Conservation (phyloP, 2,113 vertebrate species). For the Junco hyemalis region DNA sequence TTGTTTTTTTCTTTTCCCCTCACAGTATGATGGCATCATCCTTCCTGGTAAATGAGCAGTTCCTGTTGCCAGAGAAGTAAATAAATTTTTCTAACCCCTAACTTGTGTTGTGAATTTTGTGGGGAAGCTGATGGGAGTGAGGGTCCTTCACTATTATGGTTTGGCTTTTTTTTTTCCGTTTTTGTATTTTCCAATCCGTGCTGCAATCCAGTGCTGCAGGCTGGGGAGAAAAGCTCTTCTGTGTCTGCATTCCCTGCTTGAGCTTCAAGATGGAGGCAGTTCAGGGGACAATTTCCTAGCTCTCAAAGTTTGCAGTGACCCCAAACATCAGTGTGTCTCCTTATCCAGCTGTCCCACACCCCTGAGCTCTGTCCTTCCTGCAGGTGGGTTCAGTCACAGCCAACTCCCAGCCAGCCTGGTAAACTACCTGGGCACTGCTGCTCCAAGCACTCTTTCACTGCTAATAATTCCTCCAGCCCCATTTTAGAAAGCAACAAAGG, state of each 20-base stretch:
- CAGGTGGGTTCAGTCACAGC: neutral
- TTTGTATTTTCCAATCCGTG: neutral
- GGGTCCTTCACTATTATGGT: neutral
- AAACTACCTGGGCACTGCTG: neutral
- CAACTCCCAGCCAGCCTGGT: neutral
- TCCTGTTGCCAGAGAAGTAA: constrained; percentile 73
- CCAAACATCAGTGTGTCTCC: rapidly evolving
- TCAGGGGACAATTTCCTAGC: neutral
- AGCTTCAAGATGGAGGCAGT: neutral
- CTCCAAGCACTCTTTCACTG: neutral
- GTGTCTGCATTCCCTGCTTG: neutral
- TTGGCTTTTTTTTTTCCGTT: neutral
- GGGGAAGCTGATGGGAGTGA: neutral
- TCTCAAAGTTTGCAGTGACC: neutral
- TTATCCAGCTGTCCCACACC: neutral
- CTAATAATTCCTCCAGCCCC: neutral
- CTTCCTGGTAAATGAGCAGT: constrained; percentile 93
- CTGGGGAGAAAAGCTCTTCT: neutral
- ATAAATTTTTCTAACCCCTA: constrained; percentile 66
- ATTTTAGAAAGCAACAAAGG: neutral
- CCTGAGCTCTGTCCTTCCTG: neutral
- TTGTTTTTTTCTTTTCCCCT: constrained; percentile 2
- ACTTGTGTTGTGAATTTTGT: constrained; percentile 46
- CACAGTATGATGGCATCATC: constrained; percentile 97
- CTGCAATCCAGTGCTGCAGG: neutral